Conservation (phyloP, 2,113 vertebrate genomes). For the Cheirogaleus medius region DNA sequence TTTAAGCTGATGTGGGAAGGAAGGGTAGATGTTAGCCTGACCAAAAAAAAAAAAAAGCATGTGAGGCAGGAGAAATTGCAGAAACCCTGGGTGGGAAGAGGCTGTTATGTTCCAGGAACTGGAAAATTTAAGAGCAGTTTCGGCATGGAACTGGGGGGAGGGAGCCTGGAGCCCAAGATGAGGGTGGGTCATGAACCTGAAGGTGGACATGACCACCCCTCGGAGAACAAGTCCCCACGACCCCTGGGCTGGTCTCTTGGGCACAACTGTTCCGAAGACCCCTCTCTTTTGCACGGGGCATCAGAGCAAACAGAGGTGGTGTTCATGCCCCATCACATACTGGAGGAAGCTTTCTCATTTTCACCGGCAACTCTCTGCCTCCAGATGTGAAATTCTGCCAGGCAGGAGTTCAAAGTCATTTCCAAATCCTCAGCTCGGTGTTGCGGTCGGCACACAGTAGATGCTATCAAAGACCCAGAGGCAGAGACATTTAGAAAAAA, state of each 20-base stretch:
- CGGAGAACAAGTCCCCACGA: not conserved
- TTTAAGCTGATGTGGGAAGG: not conserved
- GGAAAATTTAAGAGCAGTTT: not conserved
- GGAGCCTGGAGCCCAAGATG: not conserved
- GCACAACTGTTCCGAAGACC: not conserved
- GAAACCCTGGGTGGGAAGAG: not conserved
- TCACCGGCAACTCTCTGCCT: not conserved
- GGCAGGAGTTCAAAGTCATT: not conserved
- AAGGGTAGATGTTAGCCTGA: no score
- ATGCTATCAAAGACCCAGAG: not conserved
- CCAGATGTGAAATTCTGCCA: not conserved
- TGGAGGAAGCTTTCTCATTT: not conserved
- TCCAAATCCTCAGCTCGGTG: not conserved
- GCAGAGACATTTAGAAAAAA: not conserved
- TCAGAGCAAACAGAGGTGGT: not conserved
- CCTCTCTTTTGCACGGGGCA: not conserved
- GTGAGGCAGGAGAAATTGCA: not conserved
- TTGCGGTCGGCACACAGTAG: accelerated
- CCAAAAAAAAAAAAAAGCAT: not conserved
- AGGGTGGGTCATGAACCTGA: not conserved
- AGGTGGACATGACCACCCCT: not conserved
- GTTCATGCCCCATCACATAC: not conserved
- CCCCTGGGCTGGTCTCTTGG: not conserved
- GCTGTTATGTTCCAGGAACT: not conserved
- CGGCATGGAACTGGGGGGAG: not conserved